Conservation (phyloP, 2,113 vertebrate species). For the Sinocyclocheilus grahami region DNA sequence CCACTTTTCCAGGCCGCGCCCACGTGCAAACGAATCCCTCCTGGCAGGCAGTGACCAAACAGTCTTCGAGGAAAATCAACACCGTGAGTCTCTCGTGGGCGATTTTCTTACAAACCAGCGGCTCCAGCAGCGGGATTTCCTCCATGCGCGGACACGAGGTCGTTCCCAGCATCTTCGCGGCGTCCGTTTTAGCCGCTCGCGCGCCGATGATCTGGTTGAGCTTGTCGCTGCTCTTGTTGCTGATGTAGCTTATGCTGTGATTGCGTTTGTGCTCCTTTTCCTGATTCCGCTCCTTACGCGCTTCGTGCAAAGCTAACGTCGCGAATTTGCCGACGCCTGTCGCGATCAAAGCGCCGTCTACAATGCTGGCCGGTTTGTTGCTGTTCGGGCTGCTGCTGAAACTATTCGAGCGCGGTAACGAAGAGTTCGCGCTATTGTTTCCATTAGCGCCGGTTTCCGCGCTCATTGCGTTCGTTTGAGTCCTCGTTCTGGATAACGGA, state of each 20-base stretch:
- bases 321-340: conserved; percentile 96
- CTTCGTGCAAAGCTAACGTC: conserved; percentile 91
- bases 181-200: conserved; percentile 78
- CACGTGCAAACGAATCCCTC: conserved; percentile 99
- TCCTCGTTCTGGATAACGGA: conserved; percentile 94
- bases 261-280: conserved; percentile 99
- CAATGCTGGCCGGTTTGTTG: conserved; percentile 68
- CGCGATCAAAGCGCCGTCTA: conserved; percentile 84
- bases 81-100: conserved; percentile 98
- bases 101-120: conserved; percentile 99
- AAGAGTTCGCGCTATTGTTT: conserved; percentile 80
- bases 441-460: conserved; percentile 77
- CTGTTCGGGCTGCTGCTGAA: conserved; percentile 60
- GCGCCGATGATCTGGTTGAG: conserved; percentile 85
- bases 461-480: conserved; percentile 97
- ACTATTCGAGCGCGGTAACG: conserved; percentile 96
- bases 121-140: conserved; percentile 96
- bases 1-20: conserved; percentile 99
- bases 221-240: conserved; percentile 99
- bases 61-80: conserved; percentile 99
- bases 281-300: conserved; percentile 90
- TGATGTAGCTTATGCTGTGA: conserved; percentile 99
- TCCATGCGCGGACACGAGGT: conserved; percentile 94
- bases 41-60: conserved; percentile 99
- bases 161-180: conserved; percentile 92